These are phyloP conservation scores for Diabrotica virgifera DNA, from an alignment of 1,140 invertebrate species.

Conservation along the genomic window DNA sequence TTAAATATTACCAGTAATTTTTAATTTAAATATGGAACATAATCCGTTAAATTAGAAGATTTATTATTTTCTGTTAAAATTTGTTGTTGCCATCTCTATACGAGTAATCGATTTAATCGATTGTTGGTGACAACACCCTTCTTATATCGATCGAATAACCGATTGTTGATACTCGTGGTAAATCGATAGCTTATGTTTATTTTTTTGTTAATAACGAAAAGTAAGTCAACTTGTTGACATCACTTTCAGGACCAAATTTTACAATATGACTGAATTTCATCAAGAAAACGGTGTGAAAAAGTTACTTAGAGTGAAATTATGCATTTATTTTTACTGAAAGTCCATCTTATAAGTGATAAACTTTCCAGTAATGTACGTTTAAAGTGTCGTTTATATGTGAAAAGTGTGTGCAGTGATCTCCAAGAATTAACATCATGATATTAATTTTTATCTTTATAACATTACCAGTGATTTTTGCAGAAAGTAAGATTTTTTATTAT, in stretches of 20 bases:
- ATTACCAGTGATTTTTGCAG: background rate
- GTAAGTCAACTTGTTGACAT: background rate
- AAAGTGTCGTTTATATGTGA: background rate
- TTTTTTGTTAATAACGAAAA: background rate
- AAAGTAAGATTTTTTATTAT: background rate
- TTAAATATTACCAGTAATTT: too few relatives aligned
- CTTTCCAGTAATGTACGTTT: background rate
- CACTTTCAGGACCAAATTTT: background rate
- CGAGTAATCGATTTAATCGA: too few relatives aligned
- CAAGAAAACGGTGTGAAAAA: background rate
- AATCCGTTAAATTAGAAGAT: too few relatives aligned
- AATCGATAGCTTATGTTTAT: background rate
- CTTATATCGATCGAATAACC: background rate
- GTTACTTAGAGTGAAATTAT: background rate
- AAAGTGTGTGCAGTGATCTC: background rate
- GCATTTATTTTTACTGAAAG: background rate
- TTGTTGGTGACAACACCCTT: constrained; percentile 4
- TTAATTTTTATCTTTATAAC: background rate
- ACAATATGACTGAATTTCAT: background rate
- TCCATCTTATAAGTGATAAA: background rate
- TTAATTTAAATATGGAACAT: too few relatives aligned
- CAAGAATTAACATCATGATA: background rate
- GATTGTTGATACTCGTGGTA: background rate
- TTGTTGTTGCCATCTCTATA: too few relatives aligned
- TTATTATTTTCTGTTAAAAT: too few relatives aligned